A percentile compares a stretch with the other conserved stretches of the same genome.
phyloP scores from a whole-genome alignment of 2,113 vertebrate species.

The Ia io region DNA sequence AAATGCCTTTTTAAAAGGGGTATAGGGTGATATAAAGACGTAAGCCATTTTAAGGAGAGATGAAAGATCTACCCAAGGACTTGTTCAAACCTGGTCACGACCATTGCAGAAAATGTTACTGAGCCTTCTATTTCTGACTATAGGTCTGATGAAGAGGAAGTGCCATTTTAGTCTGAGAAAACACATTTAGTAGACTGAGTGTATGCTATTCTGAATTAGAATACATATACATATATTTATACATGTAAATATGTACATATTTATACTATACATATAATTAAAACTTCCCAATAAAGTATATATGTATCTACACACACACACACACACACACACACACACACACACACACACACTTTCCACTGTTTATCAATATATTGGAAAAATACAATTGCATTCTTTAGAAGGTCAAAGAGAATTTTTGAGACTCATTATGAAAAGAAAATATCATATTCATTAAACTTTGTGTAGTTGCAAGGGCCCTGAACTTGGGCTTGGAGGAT shows the following conservation, averaged over 20 bases:
- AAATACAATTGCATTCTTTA: not conserved
- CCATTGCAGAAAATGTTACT: not conserved
- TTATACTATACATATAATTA: not conserved
- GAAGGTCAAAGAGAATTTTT: not conserved
- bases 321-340: not conserved
- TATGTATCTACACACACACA: not conserved
- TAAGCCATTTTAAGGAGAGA: conserved; percentile 21
- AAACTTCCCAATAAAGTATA: not conserved
- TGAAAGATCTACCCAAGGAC: conserved; percentile 20
- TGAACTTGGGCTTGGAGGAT: not conserved
- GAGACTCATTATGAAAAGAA: not conserved
- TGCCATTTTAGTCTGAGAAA: not conserved
- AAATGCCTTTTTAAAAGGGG: not conserved
- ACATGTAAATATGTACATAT: not conserved
- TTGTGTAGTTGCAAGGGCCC: not conserved
- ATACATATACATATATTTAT: not conserved
- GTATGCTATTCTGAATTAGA: conserved; percentile 11
- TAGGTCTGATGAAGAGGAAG: not conserved
- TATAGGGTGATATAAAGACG: not conserved
- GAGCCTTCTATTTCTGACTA: not conserved
- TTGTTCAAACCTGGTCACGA: not conserved
- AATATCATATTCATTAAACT: not conserved
- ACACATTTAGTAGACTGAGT: not conserved
- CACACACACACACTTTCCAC: not conserved
- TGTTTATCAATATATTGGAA: not conserved